phyloP scores from a whole-genome alignment of 2,113 vertebrate species.

The Gallinago jamesoni region DNA sequence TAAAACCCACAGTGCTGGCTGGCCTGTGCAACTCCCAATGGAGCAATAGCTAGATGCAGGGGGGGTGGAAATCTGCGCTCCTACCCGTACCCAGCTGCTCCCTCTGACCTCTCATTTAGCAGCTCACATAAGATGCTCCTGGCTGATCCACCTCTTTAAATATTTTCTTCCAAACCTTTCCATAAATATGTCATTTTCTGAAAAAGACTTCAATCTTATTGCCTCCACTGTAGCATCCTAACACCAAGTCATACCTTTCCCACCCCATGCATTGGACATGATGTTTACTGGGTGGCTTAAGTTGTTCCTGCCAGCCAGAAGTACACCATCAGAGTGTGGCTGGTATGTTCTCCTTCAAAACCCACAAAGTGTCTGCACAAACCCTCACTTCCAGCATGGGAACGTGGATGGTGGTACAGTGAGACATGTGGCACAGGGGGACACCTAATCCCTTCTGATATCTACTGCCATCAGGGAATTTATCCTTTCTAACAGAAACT shows the following conservation, averaged over 20 bases:
- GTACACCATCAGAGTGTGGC: neutral
- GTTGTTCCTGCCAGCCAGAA: neutral
- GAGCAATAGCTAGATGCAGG: neutral
- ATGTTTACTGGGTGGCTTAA: neutral
- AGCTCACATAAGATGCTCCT: neutral
- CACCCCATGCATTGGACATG: accelerated
- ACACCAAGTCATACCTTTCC: neutral
- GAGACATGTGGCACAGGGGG: neutral
- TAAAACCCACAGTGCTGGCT: accelerated
- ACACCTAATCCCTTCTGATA: neutral
- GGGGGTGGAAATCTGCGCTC: neutral
- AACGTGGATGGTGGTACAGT: neutral
- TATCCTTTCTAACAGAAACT: neutral
- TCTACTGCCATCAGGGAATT: neutral
- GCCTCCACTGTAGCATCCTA: neutral
- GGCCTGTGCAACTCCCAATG: neutral
- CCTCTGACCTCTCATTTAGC: neutral
- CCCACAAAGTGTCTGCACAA: neutral
- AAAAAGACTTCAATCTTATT: neutral
- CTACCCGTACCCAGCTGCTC: neutral
- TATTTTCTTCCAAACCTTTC: neutral
- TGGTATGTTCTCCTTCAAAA: neutral
- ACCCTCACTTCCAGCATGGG: neutral
- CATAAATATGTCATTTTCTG: neutral
- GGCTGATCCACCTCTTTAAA: neutral